These are phyloP conservation scores for Megaceryle maxima DNA, from an alignment of 2,113 vertebrate genomes.

Conservation along the genomic window DNA sequence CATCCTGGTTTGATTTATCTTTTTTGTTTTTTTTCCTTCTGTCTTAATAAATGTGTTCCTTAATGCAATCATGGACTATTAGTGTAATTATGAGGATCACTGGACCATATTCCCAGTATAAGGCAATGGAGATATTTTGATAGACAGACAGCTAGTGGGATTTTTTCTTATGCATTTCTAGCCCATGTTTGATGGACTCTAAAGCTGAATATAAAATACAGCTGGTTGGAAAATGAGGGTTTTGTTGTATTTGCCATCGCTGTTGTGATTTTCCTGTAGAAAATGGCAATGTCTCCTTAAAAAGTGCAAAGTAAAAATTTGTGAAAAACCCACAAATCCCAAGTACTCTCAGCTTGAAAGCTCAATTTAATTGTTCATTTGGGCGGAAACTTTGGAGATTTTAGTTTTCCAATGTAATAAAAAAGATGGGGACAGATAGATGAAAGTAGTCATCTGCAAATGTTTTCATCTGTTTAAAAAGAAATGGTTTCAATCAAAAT, in stretches of 20 bases:
- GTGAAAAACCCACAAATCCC: background rate
- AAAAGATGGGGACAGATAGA: background rate
- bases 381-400: background rate
- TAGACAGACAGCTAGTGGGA: rapidly evolving
- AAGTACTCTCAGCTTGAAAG: background rate
- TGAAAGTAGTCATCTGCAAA: background rate
- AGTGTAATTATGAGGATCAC: background rate
- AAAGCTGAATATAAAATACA: background rate
- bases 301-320: background rate
- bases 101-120: background rate
- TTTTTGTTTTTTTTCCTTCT: background rate
- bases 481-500: background rate
- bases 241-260: background rate
- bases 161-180: background rate
- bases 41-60: background rate
- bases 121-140: background rate
- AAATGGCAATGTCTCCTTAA: background rate
- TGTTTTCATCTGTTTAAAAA: background rate
- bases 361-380: background rate
- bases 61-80: background rate
- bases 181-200: background rate
- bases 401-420: background rate
- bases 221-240: background rate
- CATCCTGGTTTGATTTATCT: background rate
- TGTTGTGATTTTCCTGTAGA: background rate